These are phyloP conservation scores for Macrosiphum euphorbiae DNA, from an alignment of 2,888 invertebrate genomes.

Conservation along the genomic window DNA sequence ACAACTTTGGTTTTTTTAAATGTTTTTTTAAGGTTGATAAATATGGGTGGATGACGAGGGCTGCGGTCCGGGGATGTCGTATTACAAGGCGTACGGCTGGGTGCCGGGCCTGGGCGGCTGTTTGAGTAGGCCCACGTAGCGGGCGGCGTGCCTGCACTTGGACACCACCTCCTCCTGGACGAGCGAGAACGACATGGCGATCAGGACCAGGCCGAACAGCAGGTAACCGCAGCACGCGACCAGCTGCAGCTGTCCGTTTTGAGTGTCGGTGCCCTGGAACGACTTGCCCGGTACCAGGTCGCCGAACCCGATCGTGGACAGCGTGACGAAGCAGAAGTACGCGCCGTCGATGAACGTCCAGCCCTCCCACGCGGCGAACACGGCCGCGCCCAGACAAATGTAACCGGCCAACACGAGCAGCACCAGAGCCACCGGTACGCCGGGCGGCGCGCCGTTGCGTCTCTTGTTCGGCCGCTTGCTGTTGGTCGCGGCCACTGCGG, in stretches of 20 bases:
- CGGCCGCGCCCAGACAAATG: constrained; percentile 81
- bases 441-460: constrained; percentile 68
- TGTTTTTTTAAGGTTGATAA: neutral
- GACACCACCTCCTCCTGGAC: constrained; percentile 85
- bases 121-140: constrained; percentile 77
- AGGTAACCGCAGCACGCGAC: constrained; percentile 85
- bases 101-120: constrained; percentile 45
- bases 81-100: constrained; percentile 57
- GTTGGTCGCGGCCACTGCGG: constrained; percentile 66
- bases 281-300: constrained; percentile 76
- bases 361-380: constrained; percentile 84
- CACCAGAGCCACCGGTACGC: constrained; percentile 77
- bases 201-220: constrained; percentile 82
- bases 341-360: constrained; percentile 86
- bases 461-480: constrained; percentile 59
- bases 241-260: constrained; percentile 78
- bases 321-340: constrained; percentile 87
- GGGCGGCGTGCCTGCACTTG: constrained; percentile 80
- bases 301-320: constrained; percentile 87
- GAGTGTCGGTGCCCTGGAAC: constrained; percentile 71
- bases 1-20: neutral
- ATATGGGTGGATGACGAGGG: neutral
- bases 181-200: constrained; percentile 88
- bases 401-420: constrained; percentile 80
- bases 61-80: neutral